Percentiles rank a stretch among this genome's conserved stretches.
Conservation (phyloP, 2,888 invertebrate species). For the Drosophila trichaetosa region DNA sequence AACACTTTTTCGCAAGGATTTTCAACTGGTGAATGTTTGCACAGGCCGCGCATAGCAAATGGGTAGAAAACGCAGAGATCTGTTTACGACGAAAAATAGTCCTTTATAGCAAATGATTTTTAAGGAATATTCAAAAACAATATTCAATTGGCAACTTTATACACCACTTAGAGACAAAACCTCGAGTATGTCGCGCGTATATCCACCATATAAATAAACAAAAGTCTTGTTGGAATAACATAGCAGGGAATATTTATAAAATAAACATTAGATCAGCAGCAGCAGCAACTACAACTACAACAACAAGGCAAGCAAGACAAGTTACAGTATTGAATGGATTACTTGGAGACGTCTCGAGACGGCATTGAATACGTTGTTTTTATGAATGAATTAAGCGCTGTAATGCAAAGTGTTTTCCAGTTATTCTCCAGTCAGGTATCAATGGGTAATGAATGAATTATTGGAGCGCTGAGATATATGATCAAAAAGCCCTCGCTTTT, state of each 20-base stretch:
- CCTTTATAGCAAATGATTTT: slow-evolving; percentile 1
- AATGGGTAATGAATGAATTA: slow-evolving; percentile 20
- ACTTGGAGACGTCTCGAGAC: slow-evolving; percentile 27
- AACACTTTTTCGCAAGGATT: slow-evolving; percentile 75
- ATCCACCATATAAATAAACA: slow-evolving; percentile 68
- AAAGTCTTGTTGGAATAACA: slow-evolving; percentile 77
- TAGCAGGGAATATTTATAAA: slow-evolving; percentile 74
- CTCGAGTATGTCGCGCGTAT: slow-evolving; percentile 74
- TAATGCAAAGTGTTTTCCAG: slow-evolving; percentile 36
- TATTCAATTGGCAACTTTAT: slow-evolving; percentile 34
- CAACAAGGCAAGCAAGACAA: slow-evolving; percentile 28
- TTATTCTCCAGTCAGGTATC: slow-evolving; percentile 37
- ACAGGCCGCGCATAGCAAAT: slow-evolving; percentile 61
- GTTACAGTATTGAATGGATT: slow-evolving; percentile 56
- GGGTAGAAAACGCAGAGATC: slow-evolving; percentile 10
- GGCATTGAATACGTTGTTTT: slow-evolving; percentile 41
- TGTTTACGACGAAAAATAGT: neutral
- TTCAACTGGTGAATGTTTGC: slow-evolving; percentile 61
- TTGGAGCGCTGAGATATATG: neutral
- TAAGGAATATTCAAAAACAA: slow-evolving; percentile 20
- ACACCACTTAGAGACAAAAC: slow-evolving; percentile 43
- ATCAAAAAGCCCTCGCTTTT: no score
- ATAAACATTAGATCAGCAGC: slow-evolving; percentile 72
- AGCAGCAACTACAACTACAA: slow-evolving; percentile 14
- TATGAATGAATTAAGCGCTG: slow-evolving; percentile 55